Evolutionary conservation across 2,888 invertebrate genomes (phyloP).

Genomic region (Megastigmus dorsalis): DNA sequence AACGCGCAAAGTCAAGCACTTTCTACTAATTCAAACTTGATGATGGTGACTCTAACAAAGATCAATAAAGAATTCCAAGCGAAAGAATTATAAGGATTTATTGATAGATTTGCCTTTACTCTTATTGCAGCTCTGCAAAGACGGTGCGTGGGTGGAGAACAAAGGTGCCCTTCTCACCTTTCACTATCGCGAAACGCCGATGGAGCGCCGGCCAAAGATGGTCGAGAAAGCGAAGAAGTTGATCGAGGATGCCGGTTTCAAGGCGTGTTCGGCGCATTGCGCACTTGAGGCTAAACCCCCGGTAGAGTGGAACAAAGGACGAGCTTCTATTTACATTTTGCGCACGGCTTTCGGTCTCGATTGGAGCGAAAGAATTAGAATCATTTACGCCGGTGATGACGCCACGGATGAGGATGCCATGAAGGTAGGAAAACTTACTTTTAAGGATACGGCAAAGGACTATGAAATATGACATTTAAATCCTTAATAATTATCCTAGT

Average conservation of each 20-base stretch:
- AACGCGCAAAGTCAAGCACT: neutral
- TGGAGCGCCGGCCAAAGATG: conserved; percentile 80
- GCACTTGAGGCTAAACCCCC: conserved; percentile 94
- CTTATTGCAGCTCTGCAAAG: conserved; percentile 84
- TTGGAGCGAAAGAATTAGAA: conserved; percentile 92
- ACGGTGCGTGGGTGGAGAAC: conserved; percentile 95
- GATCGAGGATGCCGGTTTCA: conserved; percentile 86
- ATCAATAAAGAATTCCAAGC: no score
- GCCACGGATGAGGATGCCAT: conserved; percentile 93
- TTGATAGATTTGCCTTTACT: no score
- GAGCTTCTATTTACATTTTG: conserved; percentile 92
- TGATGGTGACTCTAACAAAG: no score
- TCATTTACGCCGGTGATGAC: conserved; percentile 93
- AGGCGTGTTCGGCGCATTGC: conserved; percentile 87
- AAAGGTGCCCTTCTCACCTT: conserved; percentile 91
- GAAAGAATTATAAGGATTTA: no score
- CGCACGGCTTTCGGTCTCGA: conserved; percentile 93
- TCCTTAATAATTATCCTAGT: no score
- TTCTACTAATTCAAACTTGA: no score
- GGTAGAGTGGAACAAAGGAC: conserved; percentile 93
- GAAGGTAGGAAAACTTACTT: conserved; percentile 77
- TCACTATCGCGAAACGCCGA: conserved; percentile 90
- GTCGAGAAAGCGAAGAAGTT: conserved; percentile 83
- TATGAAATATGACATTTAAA: no score
- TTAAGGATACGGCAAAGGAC: neutral